Evolutionary conservation across 2,797 vertebrate species (phyloP), one percentile per base, ranked within the genome.

Genomic region (Nothura maculosa): DNA sequence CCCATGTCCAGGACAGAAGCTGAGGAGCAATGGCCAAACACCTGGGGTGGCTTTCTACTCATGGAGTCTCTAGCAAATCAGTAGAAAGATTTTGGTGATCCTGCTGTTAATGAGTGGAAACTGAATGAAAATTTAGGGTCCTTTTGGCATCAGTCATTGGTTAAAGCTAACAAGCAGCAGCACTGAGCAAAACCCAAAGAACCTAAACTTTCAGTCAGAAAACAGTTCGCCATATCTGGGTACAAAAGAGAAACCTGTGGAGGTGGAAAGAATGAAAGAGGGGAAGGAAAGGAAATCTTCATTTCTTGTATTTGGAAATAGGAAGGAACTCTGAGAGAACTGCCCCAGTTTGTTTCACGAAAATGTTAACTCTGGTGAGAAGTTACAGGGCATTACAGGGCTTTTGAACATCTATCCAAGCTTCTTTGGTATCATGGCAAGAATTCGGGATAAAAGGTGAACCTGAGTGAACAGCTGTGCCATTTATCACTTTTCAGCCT

Each of bases 321-420:
- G 25, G n/a, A 84, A 83, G 10, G n/a, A 92, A 20, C 25, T 87
- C 45, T 32, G 40, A 77, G 19, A 90, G 54, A 81, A 47, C 67
- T 87, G 21, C 61, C 60, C 16, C 11, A 36, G 4, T 68, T 75
- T 64, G 27, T 87, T n/a, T 61, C 70, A 73, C 21, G 9, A 60
- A 10, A 3, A 1, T 50, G 8, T 73, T 94, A 76, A 77, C n/a
- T 72, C 30, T 42, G 32, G 5, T 67, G n/a, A 87, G 45, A 86
- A 38, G 24, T 67, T 70, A 57, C 4, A 67, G 27, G 28, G 17
- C 27, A 52, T 15, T 43, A 43, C 42, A 16, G 42, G 42, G 42
- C 14, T 43, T 92, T n/a, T 60, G 24, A 52, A 28, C 54, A 75
- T 16, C 34, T 64, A 54, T 12, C 5, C 8, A 90, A 88, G n/a